phyloP scores from a whole-genome alignment of 2,797 vertebrate species.

The Epinephelus malabaricus region DNA sequence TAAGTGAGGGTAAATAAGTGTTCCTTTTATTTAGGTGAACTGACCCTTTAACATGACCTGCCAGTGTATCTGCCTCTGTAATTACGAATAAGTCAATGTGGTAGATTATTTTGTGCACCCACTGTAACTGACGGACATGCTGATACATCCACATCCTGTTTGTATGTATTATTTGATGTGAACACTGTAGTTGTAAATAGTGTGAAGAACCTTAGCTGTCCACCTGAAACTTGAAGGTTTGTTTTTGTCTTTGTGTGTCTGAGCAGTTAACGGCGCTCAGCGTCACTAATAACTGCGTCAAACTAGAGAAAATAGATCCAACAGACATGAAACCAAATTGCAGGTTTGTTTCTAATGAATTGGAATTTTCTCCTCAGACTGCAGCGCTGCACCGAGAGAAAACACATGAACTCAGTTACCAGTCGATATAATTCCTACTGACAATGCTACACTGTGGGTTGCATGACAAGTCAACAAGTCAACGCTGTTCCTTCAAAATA shows the following conservation, averaged over 20 bases:
- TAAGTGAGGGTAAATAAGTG: too few species aligned
- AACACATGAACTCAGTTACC: neutral
- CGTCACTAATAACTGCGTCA: constrained; percentile 23
- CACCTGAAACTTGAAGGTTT: constrained; percentile 67
- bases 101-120: constrained; percentile 18
- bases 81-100: neutral
- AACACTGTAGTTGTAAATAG: constrained; percentile 35
- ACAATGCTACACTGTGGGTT: neutral
- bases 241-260: constrained; percentile 28
- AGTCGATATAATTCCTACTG: neutral
- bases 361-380: neutral
- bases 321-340: constrained; percentile 21
- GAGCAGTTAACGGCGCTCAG: constrained; percentile 10
- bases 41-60: neutral
- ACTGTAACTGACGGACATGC: constrained; percentile 14
- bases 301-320: constrained; percentile 14
- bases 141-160: constrained; percentile 1
- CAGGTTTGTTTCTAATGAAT: neutral
- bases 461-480: neutral
- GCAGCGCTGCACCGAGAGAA: neutral
- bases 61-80: too few species aligned
- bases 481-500: neutral
- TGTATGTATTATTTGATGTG: constrained; percentile 32
- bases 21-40: too few species aligned
- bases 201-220: constrained; percentile 47